Evolutionary conservation across 1,140 invertebrate genomes (phyloP), one percentile per base, ranked within the genome.

Genomic region (Drosophila erecta): DNA sequence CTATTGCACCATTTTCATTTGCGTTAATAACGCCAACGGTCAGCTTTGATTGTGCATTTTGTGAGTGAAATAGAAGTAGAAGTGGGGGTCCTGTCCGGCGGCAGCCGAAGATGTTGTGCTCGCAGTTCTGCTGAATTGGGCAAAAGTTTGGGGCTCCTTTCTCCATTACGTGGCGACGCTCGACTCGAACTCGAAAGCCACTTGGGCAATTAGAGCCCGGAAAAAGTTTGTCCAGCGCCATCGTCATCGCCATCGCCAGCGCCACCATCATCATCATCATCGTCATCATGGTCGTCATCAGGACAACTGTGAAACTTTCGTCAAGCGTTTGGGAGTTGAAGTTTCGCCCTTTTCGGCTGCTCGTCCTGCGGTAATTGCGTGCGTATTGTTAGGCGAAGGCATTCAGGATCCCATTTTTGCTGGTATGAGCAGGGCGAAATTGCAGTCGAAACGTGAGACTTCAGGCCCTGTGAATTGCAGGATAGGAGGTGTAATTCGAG

Each of bases 1-100:
- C 43, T 20, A 40, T 50, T 50, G 62, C 61, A 37, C 55, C 69
- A 69, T 76, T 79, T 73, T 62, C 60, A 72, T 81, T 79, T 86
- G 61, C 64, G 70, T 76, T 87, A 76, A 70, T 81, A 81, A 75
- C 75, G 60, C 75, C 83, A 81, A 75, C 70, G 84, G 83, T 87
- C 83, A 83, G 79, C 83, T 87, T 87, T 87, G 83, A 87, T 87
- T 89, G 83, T 73, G 62, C 83, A 79, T 79, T 87, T 87, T 83
- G 59, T 50, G 51, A 49, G 51, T 49, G 51, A 49, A 71, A 65
- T 44, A 49, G 73, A 79, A 84, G 67, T 70, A 61, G 73, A 51
- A 8, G 0, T 8, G 30, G 30, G 7, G 2, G 10, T 30, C 30
- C 30, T 30, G 43, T 27, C 10, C 7, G 14, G 35, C 22, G 46